phyloP scores from a whole-genome alignment of 2,113 vertebrate species.

The Halichoeres trimaculatus region DNA sequence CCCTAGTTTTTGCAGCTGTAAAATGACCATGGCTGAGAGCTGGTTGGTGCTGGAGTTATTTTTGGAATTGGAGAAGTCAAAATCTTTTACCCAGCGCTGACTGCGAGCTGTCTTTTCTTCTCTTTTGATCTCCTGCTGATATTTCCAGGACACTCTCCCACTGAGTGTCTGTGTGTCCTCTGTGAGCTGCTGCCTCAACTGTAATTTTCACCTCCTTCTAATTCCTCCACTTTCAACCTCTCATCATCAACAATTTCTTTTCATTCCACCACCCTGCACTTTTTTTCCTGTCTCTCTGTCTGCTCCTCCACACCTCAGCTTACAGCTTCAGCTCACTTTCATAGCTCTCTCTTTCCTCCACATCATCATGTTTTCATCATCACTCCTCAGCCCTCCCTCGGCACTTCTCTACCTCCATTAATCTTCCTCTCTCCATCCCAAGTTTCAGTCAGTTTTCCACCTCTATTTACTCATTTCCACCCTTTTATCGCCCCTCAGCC shows the following conservation, averaged over 20 bases:
- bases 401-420: slow-evolving; percentile 43
- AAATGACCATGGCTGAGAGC: slow-evolving; percentile 27
- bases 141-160: slow-evolving; percentile 40
- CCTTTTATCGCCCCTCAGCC: slow-evolving; percentile 50
- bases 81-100: slow-evolving; percentile 38
- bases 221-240: slow-evolving; percentile 41
- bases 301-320: slow-evolving; percentile 26
- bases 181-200: slow-evolving; percentile 39
- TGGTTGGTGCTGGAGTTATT: slow-evolving; percentile 38
- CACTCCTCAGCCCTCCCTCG: slow-evolving; percentile 29
- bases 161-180: slow-evolving; percentile 9
- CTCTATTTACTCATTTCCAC: slow-evolving; percentile 58
- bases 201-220: slow-evolving; percentile 42
- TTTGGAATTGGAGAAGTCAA: slow-evolving; percentile 44
- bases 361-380: slow-evolving; percentile 58
- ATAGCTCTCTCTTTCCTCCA: slow-evolving; percentile 36
- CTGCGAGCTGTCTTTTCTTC: slow-evolving; percentile 48
- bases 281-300: not conserved
- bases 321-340: slow-evolving; percentile 25
- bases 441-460: slow-evolving; percentile 51
- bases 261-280: slow-evolving; percentile 18
- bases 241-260: slow-evolving; percentile 56
- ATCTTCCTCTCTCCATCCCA: slow-evolving; percentile 50
- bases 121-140: slow-evolving; percentile 56
- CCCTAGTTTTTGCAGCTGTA: slow-evolving; percentile 29